These are phyloP conservation scores for Styela clava DNA, from an alignment of 23 tunicate species.

Conservation along the genomic window DNA sequence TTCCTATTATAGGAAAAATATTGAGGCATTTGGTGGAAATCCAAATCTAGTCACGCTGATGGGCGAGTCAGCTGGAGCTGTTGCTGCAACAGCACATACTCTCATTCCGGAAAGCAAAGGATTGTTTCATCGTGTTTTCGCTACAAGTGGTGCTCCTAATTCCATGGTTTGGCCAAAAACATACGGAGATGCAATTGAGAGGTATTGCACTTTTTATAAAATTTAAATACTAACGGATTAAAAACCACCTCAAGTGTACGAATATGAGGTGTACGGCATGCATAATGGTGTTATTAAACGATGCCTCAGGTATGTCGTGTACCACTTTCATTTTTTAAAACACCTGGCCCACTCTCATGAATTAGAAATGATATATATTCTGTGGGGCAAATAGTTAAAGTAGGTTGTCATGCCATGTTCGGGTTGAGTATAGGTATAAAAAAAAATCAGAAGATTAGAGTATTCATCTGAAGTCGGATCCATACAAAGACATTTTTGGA, in stretches of 20 bases:
- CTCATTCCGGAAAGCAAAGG: slow-evolving; percentile 62
- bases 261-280: background rate
- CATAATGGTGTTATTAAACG: background rate
- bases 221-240: too few species aligned
- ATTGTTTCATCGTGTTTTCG: slow-evolving; percentile 67
- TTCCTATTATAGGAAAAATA: slow-evolving; percentile 49
- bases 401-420: too few species aligned
- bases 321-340: too few species aligned
- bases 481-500: too few species aligned
- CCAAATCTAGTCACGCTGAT: slow-evolving; percentile 62
- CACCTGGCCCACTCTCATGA: too few species aligned
- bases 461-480: too few species aligned
- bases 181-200: slow-evolving; percentile 23
- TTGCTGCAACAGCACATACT: slow-evolving; percentile 56
- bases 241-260: background rate
- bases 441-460: too few species aligned
- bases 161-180: slow-evolving; percentile 32
- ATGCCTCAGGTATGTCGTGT: too few species aligned
- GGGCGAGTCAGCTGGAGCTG: slow-evolving; percentile 83
- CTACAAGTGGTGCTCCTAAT: slow-evolving; percentile 56
- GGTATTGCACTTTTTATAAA: slow-evolving; percentile 5
- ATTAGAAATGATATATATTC: too few species aligned
- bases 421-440: too few species aligned
- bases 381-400: too few species aligned
- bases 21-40: slow-evolving; percentile 74